These are phyloP conservation scores for Tubulanus polymorphus DNA, from an alignment of 2,888 invertebrate genomes.

Conservation along the genomic window DNA sequence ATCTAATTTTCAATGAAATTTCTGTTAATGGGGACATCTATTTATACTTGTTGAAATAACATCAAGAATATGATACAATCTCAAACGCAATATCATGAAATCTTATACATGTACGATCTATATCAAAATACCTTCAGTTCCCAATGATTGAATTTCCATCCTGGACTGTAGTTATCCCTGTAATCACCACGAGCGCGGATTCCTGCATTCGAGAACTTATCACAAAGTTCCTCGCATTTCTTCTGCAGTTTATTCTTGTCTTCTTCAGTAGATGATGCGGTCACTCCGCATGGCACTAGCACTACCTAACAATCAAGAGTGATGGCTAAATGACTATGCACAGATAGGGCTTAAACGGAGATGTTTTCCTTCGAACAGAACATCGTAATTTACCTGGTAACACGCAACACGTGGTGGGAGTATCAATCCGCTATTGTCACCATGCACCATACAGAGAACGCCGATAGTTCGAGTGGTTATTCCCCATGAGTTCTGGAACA, in stretches of 20 bases:
- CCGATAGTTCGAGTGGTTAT: slow-evolving; percentile 94
- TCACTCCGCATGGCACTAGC: slow-evolving; percentile 94
- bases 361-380: background rate
- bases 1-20: no score
- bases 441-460: slow-evolving; percentile 74
- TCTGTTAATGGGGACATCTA: no score
- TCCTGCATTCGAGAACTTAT: slow-evolving; percentile 61
- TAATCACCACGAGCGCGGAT: slow-evolving; percentile 81
- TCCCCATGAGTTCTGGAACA: slow-evolving; percentile 98
- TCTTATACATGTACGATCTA: no score
- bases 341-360: background rate
- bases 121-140: slow-evolving; percentile 70
- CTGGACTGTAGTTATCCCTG: slow-evolving; percentile 93
- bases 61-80: no score
- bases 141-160: slow-evolving; percentile 99
- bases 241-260: slow-evolving; percentile 66
- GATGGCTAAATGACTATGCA: background rate
- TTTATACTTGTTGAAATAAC: no score
- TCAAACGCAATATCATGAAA: no score
- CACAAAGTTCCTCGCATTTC: slow-evolving; percentile 67
- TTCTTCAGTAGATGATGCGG: slow-evolving; percentile 70
- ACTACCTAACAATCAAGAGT: slow-evolving; percentile 58
- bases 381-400: slow-evolving; percentile 67
- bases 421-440: slow-evolving; percentile 93
- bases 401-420: slow-evolving; percentile 89